phyloP scores from a whole-genome alignment of 2,113 vertebrate species.

The Rhinopomastus cyanomelas region DNA sequence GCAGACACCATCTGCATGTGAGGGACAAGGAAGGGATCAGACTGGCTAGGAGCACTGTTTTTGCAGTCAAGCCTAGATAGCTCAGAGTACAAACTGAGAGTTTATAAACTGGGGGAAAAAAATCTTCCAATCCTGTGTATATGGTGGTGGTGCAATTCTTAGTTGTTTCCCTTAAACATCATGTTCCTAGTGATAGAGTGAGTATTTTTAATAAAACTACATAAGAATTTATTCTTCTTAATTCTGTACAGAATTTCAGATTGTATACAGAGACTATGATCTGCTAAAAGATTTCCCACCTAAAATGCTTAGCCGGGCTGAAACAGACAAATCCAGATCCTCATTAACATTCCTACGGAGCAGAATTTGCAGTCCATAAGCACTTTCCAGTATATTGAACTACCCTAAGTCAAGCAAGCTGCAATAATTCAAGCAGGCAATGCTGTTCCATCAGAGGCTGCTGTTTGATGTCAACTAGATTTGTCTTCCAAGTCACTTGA shows the following conservation, averaged over 20 bases:
- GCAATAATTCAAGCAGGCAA: constrained; percentile 27
- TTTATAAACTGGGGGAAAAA: background rate
- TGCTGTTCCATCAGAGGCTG: background rate
- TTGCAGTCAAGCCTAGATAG: background rate
- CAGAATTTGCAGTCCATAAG: constrained; percentile 34
- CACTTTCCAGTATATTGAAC: constrained; percentile 37
- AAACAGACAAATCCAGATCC: constrained; percentile 27
- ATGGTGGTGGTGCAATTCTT: background rate
- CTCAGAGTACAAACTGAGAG: background rate
- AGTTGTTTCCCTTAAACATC: background rate
- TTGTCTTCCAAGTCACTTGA: constrained; percentile 13
- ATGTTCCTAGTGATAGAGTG: background rate
- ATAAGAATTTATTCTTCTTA: background rate
- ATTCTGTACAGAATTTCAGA: background rate
- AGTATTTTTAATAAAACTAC: background rate
- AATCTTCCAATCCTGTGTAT: background rate
- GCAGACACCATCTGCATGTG: fast-evolving
- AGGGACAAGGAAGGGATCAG: background rate
- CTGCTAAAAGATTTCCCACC: background rate
- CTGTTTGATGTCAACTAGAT: constrained; percentile 24
- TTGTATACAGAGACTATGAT: background rate
- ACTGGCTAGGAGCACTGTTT: background rate
- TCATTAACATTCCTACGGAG: constrained; percentile 29
- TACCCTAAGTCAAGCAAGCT: constrained; percentile 27
- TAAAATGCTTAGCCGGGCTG: constrained; percentile 11